Conservation (phyloP, 2,113 vertebrate species). For the Triplophysa tibetana region DNA sequence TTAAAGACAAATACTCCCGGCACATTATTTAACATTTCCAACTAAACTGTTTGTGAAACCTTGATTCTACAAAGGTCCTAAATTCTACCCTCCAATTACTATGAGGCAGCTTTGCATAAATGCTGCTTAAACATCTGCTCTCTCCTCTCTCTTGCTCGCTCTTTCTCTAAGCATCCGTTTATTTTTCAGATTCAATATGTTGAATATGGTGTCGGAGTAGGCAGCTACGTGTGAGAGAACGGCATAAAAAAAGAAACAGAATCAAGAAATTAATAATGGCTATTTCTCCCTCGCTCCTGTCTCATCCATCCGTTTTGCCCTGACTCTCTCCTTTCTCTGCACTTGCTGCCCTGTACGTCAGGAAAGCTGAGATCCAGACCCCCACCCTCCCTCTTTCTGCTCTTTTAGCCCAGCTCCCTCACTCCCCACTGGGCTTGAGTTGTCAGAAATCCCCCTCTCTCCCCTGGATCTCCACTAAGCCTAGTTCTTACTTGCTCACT, state of each 20-base stretch:
- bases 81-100: conserved; percentile 5
- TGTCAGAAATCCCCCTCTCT: conserved; percentile 44
- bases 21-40: no score
- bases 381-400: conserved; percentile 33
- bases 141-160: background rate
- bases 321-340: conserved; percentile 1
- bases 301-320: background rate
- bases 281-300: conserved; percentile 7
- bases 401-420: conserved; percentile 36
- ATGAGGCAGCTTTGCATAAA: background rate
- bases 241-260: background rate
- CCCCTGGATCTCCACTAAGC: conserved; percentile 41
- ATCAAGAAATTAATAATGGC: conserved; percentile 20
- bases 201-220: background rate
- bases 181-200: background rate
- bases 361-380: conserved; percentile 31
- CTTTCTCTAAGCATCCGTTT: background rate
- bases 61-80: background rate
- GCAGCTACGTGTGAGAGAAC: background rate
- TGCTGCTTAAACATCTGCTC: conserved; percentile 13
- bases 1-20: no score
- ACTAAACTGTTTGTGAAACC: background rate
- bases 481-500: conserved; percentile 36
- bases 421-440: conserved; percentile 45
- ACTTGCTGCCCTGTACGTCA: conserved; percentile 16